Conservation (phyloP, 1,140 invertebrate species). For the Sarcophaga peregrina region DNA sequence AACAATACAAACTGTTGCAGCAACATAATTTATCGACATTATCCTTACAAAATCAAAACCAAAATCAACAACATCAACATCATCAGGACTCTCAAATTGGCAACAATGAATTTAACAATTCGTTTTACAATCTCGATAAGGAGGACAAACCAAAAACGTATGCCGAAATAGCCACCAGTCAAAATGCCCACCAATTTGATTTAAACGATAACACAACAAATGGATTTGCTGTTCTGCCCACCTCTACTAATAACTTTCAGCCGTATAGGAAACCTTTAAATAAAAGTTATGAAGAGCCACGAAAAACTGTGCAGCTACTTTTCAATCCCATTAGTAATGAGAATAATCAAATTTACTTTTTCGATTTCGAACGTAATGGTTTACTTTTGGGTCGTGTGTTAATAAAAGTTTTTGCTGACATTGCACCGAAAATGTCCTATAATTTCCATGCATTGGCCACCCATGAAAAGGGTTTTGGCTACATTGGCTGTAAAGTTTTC, state of each 20-base stretch:
- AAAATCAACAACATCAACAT: background rate
- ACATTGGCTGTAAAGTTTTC: constrained; percentile 82
- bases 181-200: background rate
- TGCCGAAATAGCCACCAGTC: constrained; percentile 42
- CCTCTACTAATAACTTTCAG: constrained; percentile 2
- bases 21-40: background rate
- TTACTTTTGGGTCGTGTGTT: constrained; percentile 78
- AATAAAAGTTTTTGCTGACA: constrained; percentile 85
- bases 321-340: constrained; percentile 67
- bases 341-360: constrained; percentile 78
- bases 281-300: constrained; percentile 20
- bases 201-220: background rate
- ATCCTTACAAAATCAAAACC: too few species aligned
- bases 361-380: constrained; percentile 81
- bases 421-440: constrained; percentile 89
- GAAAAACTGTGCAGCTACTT: constrained; percentile 56
- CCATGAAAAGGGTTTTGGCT: constrained; percentile 82
- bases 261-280: constrained; percentile 44
- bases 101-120: constrained; percentile 23
- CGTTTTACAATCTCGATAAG: background rate
- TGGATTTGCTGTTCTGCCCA: background rate
- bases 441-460: constrained; percentile 87
- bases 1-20: constrained; percentile 9
- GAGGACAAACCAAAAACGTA: constrained; percentile 37
- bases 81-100: constrained; percentile 27